Evolutionary conservation across 2,113 vertebrate genomes (phyloP).

Genomic region (Dromas ardeola): DNA sequence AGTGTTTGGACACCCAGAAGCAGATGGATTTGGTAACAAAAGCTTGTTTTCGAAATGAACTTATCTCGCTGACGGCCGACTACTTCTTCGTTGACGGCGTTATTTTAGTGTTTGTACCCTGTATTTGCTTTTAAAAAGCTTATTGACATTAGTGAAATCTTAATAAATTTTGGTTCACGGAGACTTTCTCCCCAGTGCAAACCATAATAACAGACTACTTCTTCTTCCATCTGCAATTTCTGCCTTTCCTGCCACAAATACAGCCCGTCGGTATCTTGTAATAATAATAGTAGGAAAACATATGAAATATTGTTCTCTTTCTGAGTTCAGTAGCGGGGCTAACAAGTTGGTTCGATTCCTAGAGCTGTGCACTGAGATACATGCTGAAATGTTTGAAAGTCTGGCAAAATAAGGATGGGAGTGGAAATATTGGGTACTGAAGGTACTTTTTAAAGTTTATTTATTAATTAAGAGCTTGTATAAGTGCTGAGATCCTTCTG

Average conservation of each 20-base stretch:
- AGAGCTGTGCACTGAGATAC: accelerated
- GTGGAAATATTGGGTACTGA: background rate
- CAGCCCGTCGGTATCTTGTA: background rate
- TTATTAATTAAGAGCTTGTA: background rate
- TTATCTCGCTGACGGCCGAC: background rate
- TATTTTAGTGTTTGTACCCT: background rate
- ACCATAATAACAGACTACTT: background rate
- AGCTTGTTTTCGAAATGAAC: background rate
- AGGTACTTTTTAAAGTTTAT: background rate
- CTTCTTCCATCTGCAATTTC: background rate
- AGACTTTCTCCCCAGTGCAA: background rate
- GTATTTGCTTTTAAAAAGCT: background rate
- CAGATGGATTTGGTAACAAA: background rate
- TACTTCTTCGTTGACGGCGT: background rate
- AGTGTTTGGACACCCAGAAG: background rate
- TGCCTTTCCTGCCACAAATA: background rate
- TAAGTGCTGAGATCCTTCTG: background rate
- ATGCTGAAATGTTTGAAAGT: background rate
- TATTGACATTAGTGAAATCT: too few relatives aligned
- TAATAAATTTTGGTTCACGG: background rate
- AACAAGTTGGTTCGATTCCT: too few relatives aligned
- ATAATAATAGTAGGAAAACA: background rate
- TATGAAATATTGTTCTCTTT: background rate
- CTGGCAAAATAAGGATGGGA: background rate
- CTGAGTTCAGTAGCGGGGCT: background rate